phyloP scores from a whole-genome alignment of 2,113 vertebrate species.

The Climacteris rufus region DNA sequence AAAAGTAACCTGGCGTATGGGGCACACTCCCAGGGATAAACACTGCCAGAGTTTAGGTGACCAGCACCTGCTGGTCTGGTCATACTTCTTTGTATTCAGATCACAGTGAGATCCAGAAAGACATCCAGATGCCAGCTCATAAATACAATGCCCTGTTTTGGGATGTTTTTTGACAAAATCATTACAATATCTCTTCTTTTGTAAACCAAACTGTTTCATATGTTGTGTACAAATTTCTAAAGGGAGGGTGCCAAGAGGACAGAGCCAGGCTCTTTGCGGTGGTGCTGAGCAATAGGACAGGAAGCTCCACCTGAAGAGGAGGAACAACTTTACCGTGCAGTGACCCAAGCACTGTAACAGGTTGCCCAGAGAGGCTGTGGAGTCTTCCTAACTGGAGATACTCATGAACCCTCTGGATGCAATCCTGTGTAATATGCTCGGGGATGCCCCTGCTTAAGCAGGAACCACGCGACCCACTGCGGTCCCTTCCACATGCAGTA shows the following conservation, averaged over 20 bases:
- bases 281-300: background rate
- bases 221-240: background rate
- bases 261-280: too few species aligned
- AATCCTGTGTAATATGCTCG: rapidly evolving
- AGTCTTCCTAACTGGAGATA: too few species aligned
- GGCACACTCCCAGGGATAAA: background rate
- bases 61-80: background rate
- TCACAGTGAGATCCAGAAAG: background rate
- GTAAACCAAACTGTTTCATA: background rate
- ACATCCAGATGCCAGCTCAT: background rate
- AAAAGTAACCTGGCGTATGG: background rate
- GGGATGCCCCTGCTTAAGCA: too few species aligned
- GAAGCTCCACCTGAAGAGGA: background rate
- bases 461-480: background rate
- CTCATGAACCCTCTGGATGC: rapidly evolving
- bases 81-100: background rate
- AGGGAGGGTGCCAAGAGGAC: background rate
- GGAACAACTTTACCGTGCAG: background rate
- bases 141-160: background rate
- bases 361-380: too few species aligned
- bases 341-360: too few species aligned
- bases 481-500: background rate
- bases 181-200: background rate
- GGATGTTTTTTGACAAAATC: background rate
- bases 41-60: background rate